phyloP scores from a whole-genome alignment of 1,140 invertebrate genomes.

The Cheumatopsyche charites region DNA sequence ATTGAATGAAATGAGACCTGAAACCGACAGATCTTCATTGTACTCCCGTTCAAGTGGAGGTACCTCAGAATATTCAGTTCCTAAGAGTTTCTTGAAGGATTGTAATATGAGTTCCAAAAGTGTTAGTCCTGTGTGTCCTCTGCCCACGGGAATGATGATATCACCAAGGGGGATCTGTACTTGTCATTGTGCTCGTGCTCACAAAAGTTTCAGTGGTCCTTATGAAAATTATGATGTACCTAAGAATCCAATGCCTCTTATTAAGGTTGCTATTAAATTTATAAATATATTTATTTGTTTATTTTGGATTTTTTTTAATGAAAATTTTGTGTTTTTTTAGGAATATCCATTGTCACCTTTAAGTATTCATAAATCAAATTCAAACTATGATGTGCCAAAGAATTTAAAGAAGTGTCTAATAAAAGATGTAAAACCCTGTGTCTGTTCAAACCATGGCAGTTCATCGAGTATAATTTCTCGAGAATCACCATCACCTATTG shows the following conservation, averaged over 20 bases:
- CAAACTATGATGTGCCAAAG: conserved; percentile 74
- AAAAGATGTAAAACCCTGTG: conserved; percentile 36
- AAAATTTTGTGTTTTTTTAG: conserved; percentile 7
- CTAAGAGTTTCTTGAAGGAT: conserved; percentile 54
- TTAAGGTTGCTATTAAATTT: conserved; percentile 57
- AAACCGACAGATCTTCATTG: conserved; percentile 62
- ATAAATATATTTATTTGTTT: not conserved
- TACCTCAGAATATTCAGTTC: conserved; percentile 63
- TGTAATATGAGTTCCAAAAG: conserved; percentile 56
- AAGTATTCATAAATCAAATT: conserved; percentile 9
- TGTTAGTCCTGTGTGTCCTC: conserved; percentile 52
- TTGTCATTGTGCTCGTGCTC: conserved; percentile 53
- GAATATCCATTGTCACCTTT: not conserved
- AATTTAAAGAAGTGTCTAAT: conserved; percentile 73
- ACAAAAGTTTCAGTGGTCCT: conserved; percentile 60
- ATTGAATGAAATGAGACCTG: conserved; percentile 57
- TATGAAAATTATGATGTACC: conserved; percentile 82
- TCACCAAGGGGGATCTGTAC: conserved; percentile 54
- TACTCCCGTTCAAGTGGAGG: conserved; percentile 63
- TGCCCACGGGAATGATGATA: conserved; percentile 49
- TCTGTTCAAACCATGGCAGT: conserved; percentile 27
- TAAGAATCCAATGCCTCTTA: conserved; percentile 66
- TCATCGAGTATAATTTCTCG: not conserved
- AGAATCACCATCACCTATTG: not conserved
- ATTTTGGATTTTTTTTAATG: not conserved